These are phyloP conservation scores for Sebastes nivosus DNA, from an alignment of 2,797 vertebrate genomes.

Conservation along the genomic window DNA sequence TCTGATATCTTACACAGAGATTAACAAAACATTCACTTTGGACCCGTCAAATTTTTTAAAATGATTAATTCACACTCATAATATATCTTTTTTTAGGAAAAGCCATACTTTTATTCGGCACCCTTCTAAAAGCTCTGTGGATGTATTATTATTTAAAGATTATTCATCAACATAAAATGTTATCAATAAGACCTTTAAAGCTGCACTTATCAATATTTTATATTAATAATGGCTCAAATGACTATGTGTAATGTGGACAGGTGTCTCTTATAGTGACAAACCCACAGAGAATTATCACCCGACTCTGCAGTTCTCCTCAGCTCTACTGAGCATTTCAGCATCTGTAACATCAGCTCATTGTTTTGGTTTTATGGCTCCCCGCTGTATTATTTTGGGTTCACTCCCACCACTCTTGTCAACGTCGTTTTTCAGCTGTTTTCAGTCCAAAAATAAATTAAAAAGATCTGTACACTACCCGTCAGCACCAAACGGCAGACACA, in stretches of 20 bases:
- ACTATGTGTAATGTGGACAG: background rate
- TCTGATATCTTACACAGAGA: too few species aligned
- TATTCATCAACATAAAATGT: too few species aligned
- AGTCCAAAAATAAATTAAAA: background rate
- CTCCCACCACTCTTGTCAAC: background rate
- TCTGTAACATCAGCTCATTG: background rate
- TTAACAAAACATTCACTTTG: too few species aligned
- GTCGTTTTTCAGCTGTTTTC: background rate
- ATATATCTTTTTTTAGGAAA: too few species aligned
- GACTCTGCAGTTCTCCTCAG: background rate
- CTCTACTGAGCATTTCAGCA: background rate
- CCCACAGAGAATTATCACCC: background rate
- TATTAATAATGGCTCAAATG: background rate
- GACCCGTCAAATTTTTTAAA: too few species aligned
- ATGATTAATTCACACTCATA: too few species aligned
- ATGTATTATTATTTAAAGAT: too few species aligned
- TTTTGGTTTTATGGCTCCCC: background rate
- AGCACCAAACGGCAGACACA: background rate
- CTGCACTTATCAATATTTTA: background rate
- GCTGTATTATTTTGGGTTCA: background rate
- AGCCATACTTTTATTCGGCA: too few species aligned
- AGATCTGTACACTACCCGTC: background rate
- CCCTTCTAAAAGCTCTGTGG: rapidly evolving
- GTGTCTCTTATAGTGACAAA: background rate
- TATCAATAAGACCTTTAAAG: background rate